Evolutionary conservation across 2,888 invertebrate genomes (phyloP), one percentile per base, ranked within the genome.

Genomic region (Iphiclides podalirius): DNA sequence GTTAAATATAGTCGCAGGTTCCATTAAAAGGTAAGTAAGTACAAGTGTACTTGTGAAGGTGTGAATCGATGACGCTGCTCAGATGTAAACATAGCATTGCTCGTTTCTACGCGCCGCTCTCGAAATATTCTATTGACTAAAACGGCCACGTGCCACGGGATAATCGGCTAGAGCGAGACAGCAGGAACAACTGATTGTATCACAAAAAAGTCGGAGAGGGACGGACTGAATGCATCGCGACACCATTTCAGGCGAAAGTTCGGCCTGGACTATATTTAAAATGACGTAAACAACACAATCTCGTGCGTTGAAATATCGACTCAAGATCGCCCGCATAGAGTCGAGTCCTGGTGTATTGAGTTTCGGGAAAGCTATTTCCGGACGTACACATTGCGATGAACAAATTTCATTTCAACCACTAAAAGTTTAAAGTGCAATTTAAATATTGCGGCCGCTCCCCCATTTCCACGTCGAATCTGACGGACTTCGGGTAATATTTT

Each of bases 371-470:
- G 76, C 71, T 83, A 79, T 82, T 82, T 75, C 70, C 70, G 71
- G 74, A 70, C 72, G 67, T 67, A 70, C 68, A 67, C 66, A 70
- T 61, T 54, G 60, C 66, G 72, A 69, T 72, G 68, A 80, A 79
- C 81, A 82, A 83, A 82, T 84, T 84, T 83, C 75, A 80, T 82
- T 79, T 78, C 64, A 79, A 75, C 78, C 67, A 67, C 71, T 70
- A 67, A 75, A 79, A 78, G 74, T 80, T 78, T 78, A 75, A 72
- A 84, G 78, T 79, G 76, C 75, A 79, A 74, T 72, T 75, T 75
- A 74, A 82, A 78, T 73, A 76, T 64, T 67, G 72, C 68, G 64
- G 66, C 61, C 61, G 60, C 58, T 50, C 53, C 52, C 48, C 50
- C 20, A 20, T 20, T 61, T 57, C 54, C 52, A 49, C 54, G 47